Base-by-base conservation (phyloP, 2,888 invertebrate species). In the Lepeophtheirus nordmannii region DNA sequence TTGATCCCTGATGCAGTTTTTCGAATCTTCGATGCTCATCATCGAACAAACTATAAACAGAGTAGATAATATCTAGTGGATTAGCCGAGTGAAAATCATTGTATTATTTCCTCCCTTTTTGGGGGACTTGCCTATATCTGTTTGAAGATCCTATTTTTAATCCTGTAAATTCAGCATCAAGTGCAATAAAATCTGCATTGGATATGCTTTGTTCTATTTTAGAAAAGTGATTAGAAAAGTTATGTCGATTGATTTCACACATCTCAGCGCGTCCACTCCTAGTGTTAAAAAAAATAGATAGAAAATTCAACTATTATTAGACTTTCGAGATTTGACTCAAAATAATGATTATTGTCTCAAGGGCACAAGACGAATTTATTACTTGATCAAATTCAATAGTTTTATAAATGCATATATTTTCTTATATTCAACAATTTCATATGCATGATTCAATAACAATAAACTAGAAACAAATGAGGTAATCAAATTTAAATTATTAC, bases 151-250 rank as follows among this genome's bases (percentile, higher is more conserved):
- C 60, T 30, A 17, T 38, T 20, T 30, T 30, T 11, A 59, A 38
- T 30, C 11, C 37, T 30, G 60, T 23, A 59, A 59, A 59, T 59
- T 59, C 60, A 17, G 60, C 60, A 38, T 59, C 60, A 23, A 59
- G 37, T 12, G 60, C 22, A 30, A 59, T 30, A 22, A 59, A 59
- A 10, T 23, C 23, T 12, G 23, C 22, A 17, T 20, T 38, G 17
- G 22, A 10, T 10, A 59, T 59, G 23, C 37, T 17, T 10, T 30
- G 1, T 7, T 11, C 17, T 30, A 59, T 59, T 10, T 17, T 10
- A 1, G 60, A 38, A 59, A 59, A n/a, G 30, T 30, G 37, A 1
- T 59, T 38, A 23, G 23, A 17, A 59, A 59, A 59, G 37, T 59
- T 59, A 22, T 14, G 9, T 3, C 60, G 60, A 22, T 17, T 30